Percentiles rank a stretch among this genome's conserved stretches.
Conservation (phyloP, 2,113 vertebrate species). For the Salvator merianae region DNA sequence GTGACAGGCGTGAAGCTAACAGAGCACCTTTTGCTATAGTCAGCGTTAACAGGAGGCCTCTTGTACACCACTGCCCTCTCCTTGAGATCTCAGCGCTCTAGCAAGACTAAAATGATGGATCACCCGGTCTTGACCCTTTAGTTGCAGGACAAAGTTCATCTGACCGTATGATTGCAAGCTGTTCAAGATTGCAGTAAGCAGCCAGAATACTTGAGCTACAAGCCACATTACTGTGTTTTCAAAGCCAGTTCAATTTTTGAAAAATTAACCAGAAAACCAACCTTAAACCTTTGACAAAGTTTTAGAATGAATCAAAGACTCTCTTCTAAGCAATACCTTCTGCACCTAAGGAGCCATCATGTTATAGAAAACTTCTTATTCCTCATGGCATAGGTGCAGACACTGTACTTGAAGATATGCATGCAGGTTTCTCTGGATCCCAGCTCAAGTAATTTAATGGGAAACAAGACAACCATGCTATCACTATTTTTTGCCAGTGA, state of each 20-base stretch:
- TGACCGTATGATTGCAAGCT: neutral
- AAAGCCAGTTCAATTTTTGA: too few relatives aligned
- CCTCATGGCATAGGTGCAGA: neutral
- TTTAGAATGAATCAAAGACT: too few relatives aligned
- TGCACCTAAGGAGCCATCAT: neutral
- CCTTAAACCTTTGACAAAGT: too few relatives aligned
- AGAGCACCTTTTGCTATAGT: neutral
- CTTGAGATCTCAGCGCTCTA: neutral
- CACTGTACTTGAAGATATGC: neutral
- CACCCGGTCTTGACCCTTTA: accelerated
- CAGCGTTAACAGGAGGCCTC: too few relatives aligned
- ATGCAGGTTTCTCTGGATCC: neutral
- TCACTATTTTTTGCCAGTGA: constrained; percentile 14
- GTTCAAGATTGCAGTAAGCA: constrained; percentile 21
- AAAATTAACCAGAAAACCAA: too few relatives aligned
- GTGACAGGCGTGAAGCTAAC: neutral
- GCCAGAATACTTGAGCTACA: constrained; percentile 28
- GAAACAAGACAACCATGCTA: neutral
- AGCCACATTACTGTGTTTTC: too few relatives aligned
- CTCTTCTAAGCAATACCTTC: neutral
- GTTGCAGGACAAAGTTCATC: constrained; percentile 8
- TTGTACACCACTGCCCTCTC: too few relatives aligned
- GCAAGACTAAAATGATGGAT: neutral
- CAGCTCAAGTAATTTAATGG: constrained; percentile 10
- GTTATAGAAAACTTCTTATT: neutral